Evolutionary conservation across 2,797 vertebrate species (phyloP), one percentile per base, ranked within the genome.

Genomic region (Pterois miles): DNA sequence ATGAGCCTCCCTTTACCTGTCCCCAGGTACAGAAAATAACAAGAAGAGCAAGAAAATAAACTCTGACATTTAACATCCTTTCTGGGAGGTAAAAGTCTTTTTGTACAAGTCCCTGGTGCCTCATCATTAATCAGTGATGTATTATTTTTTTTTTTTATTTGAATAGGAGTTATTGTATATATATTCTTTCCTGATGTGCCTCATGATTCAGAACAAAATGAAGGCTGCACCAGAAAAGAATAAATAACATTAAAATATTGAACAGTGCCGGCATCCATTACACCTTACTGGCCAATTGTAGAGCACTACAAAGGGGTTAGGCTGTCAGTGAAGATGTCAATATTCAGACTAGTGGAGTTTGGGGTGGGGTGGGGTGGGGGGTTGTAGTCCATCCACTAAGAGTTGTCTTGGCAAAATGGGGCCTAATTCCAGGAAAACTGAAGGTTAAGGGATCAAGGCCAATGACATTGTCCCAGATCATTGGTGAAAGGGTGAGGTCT

Each of bases 31-130:
- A 86, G 86, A 84, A 87, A 87, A 84, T 79, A 80, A 88, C 43
- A 81, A 86, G 43, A 82, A 75, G 66, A 91, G 69, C 84, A 85
- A 86, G 71, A 91, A 92, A 93, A 93, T 91, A 89, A 87, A 89
- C 83, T 91, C 87, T 84, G 87, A 78, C 74, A 89, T 91, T 85
- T 81, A 81, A 85, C 18, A 48, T 85, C 70, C 74, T 82, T 85
- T 87, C 53, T 82, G 72, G 80, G 69, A 84, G 79, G 79, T 74
- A 81, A 85, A 81, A 74, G 77, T 89, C 34, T 80, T 74, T 88
- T 86, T 86, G 67, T 83, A 84, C 80, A 86, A 76, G 76, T 91
- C 70, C 77, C 73, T 69, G 69, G 72, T 81, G 56, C 66, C 74
- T 85, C 77, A 72, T 69, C 59, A 65, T 62, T 60, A 81, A 74